Conservation (phyloP, 2,797 vertebrate species). For the Phaenicophaeus curvirostris region DNA sequence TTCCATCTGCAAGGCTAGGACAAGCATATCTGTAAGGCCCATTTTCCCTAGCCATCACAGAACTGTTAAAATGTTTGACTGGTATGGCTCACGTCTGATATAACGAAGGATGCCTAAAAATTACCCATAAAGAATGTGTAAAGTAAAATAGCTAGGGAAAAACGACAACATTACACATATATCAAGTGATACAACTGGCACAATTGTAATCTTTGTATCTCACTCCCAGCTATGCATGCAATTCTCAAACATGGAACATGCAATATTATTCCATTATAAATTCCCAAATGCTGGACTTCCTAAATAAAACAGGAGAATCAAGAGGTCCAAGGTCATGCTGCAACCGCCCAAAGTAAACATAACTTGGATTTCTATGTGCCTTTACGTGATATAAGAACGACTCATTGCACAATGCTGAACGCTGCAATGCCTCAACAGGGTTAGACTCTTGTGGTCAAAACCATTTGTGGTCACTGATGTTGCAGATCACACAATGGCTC, state of each 20-base stretch:
- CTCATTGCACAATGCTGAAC: not conserved
- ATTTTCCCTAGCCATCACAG: not conserved
- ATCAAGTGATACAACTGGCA: not conserved
- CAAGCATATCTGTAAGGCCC: not conserved
- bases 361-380: not conserved
- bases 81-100: rapidly evolving
- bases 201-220: not conserved
- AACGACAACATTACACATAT: rapidly evolving
- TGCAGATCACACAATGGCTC: not conserved
- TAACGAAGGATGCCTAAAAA: not conserved
- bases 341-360: not conserved
- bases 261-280: not conserved
- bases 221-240: not conserved
- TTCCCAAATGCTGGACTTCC: not conserved
- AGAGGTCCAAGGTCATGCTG: not conserved
- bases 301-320: not conserved
- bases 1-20: not conserved
- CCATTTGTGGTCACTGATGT: not conserved
- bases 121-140: not conserved
- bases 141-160: not conserved
- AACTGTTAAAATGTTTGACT: not conserved
- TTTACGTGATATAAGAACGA: not conserved
- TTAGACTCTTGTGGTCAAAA: not conserved
- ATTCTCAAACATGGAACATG: not conserved
- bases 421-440: not conserved